These are phyloP conservation scores for Salticus scenicus DNA, from an alignment of 2,888 invertebrate genomes.

Conservation along the genomic window DNA sequence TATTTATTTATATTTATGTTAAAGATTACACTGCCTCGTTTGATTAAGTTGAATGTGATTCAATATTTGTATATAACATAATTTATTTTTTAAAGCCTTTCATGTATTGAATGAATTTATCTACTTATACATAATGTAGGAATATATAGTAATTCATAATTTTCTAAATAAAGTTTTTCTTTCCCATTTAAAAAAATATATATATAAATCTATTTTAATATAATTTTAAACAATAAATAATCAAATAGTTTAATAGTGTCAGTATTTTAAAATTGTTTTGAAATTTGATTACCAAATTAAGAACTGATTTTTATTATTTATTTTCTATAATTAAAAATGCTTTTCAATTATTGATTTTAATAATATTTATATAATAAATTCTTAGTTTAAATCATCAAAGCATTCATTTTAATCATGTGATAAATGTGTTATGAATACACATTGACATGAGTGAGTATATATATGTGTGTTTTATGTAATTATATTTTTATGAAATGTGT, in stretches of 20 bases:
- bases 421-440: not conserved
- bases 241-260: not conserved
- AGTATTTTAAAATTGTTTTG: no score
- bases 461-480: not conserved
- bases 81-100: not conserved
- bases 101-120: not conserved
- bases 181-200: not conserved
- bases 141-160: not conserved
- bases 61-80: not conserved
- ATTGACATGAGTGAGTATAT: not conserved
- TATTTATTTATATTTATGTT: slow-evolving; percentile 49
- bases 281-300: no score
- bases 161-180: not conserved
- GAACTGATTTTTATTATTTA: no score
- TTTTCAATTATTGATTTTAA: no score
- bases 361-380: no score
- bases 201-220: not conserved
- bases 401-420: not conserved
- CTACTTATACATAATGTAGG: not conserved
- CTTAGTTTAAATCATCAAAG: not conserved
- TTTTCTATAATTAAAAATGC: no score
- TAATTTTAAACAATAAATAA: not conserved
- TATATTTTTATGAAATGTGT: not conserved
- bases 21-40: slow-evolving; percentile 34
- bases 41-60: not conserved